Conservation (phyloP, 2,113 vertebrate species). For the Puntigrus tetrazona region DNA sequence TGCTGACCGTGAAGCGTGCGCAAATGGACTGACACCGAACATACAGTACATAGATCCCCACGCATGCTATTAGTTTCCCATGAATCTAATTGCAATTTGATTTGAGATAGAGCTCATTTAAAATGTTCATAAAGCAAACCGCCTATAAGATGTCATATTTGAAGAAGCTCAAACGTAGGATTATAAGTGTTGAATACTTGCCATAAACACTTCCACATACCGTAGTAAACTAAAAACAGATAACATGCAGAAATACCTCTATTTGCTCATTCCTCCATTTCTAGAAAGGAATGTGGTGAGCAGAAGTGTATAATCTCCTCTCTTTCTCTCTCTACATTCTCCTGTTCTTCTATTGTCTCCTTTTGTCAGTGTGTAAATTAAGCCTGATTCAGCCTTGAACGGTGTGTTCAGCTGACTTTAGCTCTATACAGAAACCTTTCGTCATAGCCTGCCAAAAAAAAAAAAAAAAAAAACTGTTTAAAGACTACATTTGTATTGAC, state of each 20-base stretch:
- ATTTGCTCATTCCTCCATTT: constrained; percentile 43
- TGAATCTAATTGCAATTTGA: background rate
- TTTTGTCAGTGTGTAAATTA: constrained; percentile 14
- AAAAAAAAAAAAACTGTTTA: background rate
- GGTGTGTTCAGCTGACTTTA: background rate
- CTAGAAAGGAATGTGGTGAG: constrained; percentile 46
- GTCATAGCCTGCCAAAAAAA: background rate
- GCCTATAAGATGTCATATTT: background rate
- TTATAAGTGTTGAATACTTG: background rate
- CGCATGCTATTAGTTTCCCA: background rate
- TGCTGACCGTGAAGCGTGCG: constrained; percentile 51
- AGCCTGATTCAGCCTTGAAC: background rate
- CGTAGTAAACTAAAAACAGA: background rate
- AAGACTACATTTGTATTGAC: background rate
- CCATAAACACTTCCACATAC: constrained; percentile 15
- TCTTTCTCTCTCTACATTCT: constrained; percentile 32
- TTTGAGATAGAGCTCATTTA: background rate
- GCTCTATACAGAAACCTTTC: background rate
- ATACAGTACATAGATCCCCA: background rate
- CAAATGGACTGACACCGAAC: constrained; percentile 35
- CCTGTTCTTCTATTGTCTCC: constrained; percentile 9
- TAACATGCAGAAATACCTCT: constrained; percentile 27
- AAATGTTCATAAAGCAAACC: background rate
- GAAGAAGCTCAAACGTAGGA: background rate
- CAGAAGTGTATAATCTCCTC: constrained; percentile 9